phyloP scores from a whole-genome alignment of 1,140 invertebrate genomes.

The Drosophila kikkawai region DNA sequence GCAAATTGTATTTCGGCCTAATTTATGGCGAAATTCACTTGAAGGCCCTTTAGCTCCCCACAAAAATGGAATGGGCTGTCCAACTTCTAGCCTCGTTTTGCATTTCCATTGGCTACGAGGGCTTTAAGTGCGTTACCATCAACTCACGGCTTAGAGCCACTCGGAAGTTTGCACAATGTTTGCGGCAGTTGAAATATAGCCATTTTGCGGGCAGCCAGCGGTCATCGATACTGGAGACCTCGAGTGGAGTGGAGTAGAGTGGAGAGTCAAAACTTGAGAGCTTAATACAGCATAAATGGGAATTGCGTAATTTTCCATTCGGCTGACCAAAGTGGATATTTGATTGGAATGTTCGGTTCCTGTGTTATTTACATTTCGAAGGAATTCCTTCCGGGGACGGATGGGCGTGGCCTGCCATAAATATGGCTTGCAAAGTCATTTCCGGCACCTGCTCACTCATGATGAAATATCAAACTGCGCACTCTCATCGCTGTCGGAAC shows the following conservation, averaged over 20 bases:
- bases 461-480: conserved; percentile 46
- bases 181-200: conserved; percentile 28
- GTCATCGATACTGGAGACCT: conserved; percentile 21
- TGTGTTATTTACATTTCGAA: conserved; percentile 34
- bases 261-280: conserved; percentile 37
- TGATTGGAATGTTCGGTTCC: conserved; percentile 31
- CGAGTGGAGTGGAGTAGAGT: conserved; percentile 1
- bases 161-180: conserved; percentile 26
- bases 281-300: conserved; percentile 35
- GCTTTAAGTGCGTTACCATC: conserved; percentile 20
- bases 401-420: conserved; percentile 22
- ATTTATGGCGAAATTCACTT: conserved; percentile 69
- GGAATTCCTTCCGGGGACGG: conserved; percentile 22
- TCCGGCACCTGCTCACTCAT: conserved; percentile 47
- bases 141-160: conserved; percentile 11
- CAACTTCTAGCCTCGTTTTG: conserved; percentile 21
- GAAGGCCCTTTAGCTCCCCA: conserved; percentile 8
- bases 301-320: conserved; percentile 46
- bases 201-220: conserved; percentile 3
- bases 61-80: conserved; percentile 25
- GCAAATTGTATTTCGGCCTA: conserved; percentile 80
- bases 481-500: conserved; percentile 5
- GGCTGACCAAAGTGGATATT: conserved; percentile 40
- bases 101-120: conserved; percentile 16
- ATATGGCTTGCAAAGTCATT: conserved; percentile 39